Evolutionary conservation across 2,888 invertebrate species (phyloP).

Genomic region (Latrodectus hesperus): DNA sequence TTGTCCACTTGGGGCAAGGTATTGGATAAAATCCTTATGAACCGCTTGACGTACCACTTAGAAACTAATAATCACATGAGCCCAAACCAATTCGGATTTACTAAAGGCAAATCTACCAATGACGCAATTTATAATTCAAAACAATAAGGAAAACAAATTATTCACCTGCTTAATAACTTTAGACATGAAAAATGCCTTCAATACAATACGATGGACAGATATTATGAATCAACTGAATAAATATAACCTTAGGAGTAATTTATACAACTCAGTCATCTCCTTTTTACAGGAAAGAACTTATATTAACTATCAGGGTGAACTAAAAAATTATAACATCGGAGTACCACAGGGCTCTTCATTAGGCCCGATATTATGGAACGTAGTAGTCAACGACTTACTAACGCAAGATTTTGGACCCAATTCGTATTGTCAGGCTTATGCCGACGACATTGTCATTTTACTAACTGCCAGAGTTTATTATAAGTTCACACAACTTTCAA

Average conservation of each 20-base stretch:
- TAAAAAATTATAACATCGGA: neutral
- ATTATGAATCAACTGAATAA: neutral
- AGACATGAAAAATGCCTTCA: neutral
- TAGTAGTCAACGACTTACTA: neutral
- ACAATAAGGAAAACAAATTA: neutral
- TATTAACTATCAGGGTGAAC: neutral
- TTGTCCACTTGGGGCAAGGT: too few species aligned
- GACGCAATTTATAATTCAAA: neutral
- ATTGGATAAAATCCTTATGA: too few species aligned
- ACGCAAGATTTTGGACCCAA: neutral
- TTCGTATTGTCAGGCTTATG: neutral
- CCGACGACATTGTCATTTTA: neutral
- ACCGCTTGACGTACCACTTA: neutral
- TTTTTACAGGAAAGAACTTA: neutral
- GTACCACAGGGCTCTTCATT: neutral
- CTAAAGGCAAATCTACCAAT: too few species aligned
- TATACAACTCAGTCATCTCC: neutral
- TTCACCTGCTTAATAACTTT: conserved; percentile 1
- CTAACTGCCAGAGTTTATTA: neutral
- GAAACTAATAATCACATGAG: conserved; percentile 1
- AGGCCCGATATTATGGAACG: too few species aligned
- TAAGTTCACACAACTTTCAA: neutral
- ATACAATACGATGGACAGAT: too few species aligned
- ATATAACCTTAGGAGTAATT: neutral
- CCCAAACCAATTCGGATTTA: too few species aligned